Evolutionary conservation across 2,888 invertebrate species (phyloP).

Genomic region (Blastobasis lacticolella): DNA sequence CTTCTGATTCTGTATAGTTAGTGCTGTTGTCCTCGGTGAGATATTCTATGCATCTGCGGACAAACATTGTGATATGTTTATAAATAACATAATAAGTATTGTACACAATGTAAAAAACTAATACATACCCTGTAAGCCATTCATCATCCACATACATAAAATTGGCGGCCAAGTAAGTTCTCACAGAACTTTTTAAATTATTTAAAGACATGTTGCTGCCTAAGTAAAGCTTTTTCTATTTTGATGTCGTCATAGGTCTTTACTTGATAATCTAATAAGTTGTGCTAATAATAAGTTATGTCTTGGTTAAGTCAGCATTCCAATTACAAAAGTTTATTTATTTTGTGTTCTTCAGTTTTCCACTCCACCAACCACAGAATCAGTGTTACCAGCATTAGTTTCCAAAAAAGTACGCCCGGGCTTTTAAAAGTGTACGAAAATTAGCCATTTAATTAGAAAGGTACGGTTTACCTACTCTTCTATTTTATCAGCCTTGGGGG

Average conservation of each 20-base stretch:
- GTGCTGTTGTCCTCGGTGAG: conserved; percentile 54
- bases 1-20: conserved; percentile 54
- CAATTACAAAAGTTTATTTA: background rate
- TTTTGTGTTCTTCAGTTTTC: background rate
- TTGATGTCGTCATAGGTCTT: too few species aligned
- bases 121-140: conserved; percentile 53
- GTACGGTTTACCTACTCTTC: too few species aligned
- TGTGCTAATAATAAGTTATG: too few species aligned
- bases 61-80: background rate
- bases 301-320: background rate
- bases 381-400: too few species aligned
- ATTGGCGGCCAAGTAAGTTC: conserved; percentile 40
- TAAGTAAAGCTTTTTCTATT: background rate
- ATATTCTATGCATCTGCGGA: conserved; percentile 69
- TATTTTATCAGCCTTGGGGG: too few species aligned
- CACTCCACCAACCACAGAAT: background rate
- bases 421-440: too few species aligned
- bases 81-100: background rate
- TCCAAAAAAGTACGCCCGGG: too few species aligned
- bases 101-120: background rate
- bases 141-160: conserved; percentile 53
- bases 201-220: conserved; percentile 21
- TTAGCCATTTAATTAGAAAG: too few species aligned
- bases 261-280: too few species aligned
- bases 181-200: conserved; percentile 30